Base-by-base conservation (phyloP, 1,140 invertebrate genomes). In the Pectinophora gossypiella region DNA sequence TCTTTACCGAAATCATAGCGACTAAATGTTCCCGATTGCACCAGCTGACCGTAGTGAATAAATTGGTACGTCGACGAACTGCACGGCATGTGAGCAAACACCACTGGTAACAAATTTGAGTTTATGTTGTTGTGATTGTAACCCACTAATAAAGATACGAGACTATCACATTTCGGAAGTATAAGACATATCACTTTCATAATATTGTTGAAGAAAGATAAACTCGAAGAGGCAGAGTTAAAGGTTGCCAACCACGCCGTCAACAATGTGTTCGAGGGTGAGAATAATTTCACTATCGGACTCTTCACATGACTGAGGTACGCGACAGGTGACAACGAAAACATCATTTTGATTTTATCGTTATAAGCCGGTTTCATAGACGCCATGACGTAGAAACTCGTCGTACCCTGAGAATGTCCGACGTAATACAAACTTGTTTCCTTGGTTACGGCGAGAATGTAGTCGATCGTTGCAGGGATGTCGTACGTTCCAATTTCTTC, bases 401-500 rank as follows among this genome's bases (percentile, higher is more conserved):
- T 89, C 0, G 87, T 88, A 0, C 90, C 86, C 72, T 88, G 84
- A 0, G 89, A 90, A 59, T 94, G 91, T 0, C 93, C 94, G 0
- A 94, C 68, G 62, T 95, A 96, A 51, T 88, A 86, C 0, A 95
- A 18, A 51, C 85, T 69, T 22, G 72, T 35, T 36, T 81, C 61
- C 0, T 74, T 72, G 0, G 92, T 94, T 0, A 36, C 27, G 0
- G 89, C 68, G 0, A 93, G 57, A 10, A 93, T 84, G 47, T 91
- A 89, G 54, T 95, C 91, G 2, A 96, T 91, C 87, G 92, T 92
- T 0, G 94, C 91, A 12, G 94, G 93, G n/a, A 95, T 51, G 81
- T 96, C 95, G 49, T 90, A 90, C 0, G 85, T 59, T 6, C 93
- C 94, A 55, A 95, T 94, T 76, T 96, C 93, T 60, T 96, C 93